Base-by-base conservation (phyloP, 2,113 vertebrate species). In the Cottus gobio region DNA sequence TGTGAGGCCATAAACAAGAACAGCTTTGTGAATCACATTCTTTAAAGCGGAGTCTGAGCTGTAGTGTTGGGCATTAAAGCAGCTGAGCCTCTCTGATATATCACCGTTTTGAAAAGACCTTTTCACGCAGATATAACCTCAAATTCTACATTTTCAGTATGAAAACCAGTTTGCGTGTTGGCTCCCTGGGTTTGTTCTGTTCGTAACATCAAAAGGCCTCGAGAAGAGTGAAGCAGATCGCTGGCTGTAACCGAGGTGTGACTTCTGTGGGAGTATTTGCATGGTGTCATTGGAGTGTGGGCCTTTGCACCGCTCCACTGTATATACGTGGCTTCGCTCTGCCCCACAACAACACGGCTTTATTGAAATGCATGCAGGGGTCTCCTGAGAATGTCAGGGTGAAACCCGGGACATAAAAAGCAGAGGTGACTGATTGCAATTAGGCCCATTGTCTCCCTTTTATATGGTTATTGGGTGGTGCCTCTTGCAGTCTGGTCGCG, bases 401-500 rank as follows among this genome's bases (percentile, higher is more conserved):
- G 84, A 89, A 92, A 80, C 78, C 71, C 66, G 26, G 88, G 89
- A 83, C 87, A 92, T 90, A 88, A 80, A 62, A 88, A 62, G 86
- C 85, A 80, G 71, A 85, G 84, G 89, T 79, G 81, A 87, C 70
- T 84, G 89, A 95, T 95, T 94, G 94, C 91, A 91, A 94, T 94
- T 90, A 91, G 80, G 84, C 10, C 89, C 71, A 71, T 95, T 94
- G 93, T 93, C 85, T 75, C 86, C 90, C 90, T 93, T 96, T 97
- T 96, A 91, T 96, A 95, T 95, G 95, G 96, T 95, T 95, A 96
- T 95, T 94, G 94, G 93, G 80, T 75, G 83, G 61, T 82, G 85
- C 67, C 87, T 81, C 88, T 88, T 37, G 71, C 62, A 77, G 87
- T 83, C 80, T 84, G 86, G 85, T 80, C 57, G 90, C 73, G 92